Percentiles rank a stretch among this genome's conserved stretches.
Conservation (phyloP, 64 coral and sea anemone species). For the Stichodactyla mertensii region DNA sequence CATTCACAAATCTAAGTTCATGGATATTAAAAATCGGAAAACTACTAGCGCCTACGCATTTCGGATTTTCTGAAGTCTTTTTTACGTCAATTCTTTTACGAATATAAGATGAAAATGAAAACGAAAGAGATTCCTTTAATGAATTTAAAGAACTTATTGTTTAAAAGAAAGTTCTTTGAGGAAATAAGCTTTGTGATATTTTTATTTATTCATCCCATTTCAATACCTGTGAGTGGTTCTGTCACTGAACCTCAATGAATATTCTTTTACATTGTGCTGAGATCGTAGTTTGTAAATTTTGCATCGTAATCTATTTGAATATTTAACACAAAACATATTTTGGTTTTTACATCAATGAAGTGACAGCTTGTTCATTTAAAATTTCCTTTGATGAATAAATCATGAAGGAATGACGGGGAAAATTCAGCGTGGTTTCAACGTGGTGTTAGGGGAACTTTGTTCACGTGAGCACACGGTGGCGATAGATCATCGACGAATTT, state of each 20-base stretch:
- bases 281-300: not conserved
- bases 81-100: too few relatives aligned
- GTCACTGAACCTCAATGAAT: not conserved
- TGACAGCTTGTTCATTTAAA: not conserved
- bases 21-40: not conserved
- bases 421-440: constrained; percentile 33
- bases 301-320: not conserved
- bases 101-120: not conserved
- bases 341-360: not conserved
- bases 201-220: not conserved
- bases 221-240: not conserved
- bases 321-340: not conserved
- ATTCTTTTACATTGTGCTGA: not conserved
- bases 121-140: not conserved
- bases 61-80: not conserved
- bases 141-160: too few relatives aligned
- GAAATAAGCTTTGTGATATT: not conserved
- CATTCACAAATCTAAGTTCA: not conserved
- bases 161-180: too few relatives aligned
- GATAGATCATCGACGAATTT: not conserved
- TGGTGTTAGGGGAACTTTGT: constrained; percentile 19
- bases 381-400: constrained; percentile 18
- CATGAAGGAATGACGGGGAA: constrained; percentile 14
- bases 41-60: not conserved
- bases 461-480: constrained; percentile 18